Evolutionary conservation across 2,888 invertebrate genomes (phyloP), one percentile per base, ranked within the genome.

Genomic region (Vanessa cardui): DNA sequence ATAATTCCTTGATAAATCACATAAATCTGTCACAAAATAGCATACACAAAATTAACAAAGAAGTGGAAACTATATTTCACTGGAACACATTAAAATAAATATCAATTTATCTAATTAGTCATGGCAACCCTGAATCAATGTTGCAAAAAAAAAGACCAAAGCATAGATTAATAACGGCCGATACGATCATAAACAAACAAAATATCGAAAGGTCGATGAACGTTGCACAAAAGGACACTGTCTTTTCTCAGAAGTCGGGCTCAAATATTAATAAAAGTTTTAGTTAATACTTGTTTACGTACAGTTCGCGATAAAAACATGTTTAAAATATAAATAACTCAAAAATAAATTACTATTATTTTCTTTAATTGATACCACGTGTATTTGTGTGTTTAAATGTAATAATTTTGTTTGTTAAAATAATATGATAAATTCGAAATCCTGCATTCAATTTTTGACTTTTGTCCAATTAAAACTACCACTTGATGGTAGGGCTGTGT

Each of bases 161-260:
- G 58, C 73, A 74, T 74, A 77, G 74, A 75, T 72, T 68, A 71
- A 73, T 73, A 69, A 68, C 69, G 44, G 18, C 56, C 49, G 66
- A 49, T 45, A 52, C 50, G 58, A 60, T 31, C 77, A 80, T 81
- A 86, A 83, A 83, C 80, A 83, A 87, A 82, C 76, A 81, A 79
- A 83, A 82, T 80, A 78, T 26, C 75, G 73, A 72, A 80, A 80
- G 90, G 87, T 90, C 88, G 80, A 79, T 76, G 89, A 70, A 75
- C 89, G 72, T 75, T 74, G 76, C 76, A 78, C 77, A 75, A 80
- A 83, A 84, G 88, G 84, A 88, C 90, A 85, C 84, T 84, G 89
- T 84, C 86, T 85, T 80, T 89, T 90, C 90, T 82, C 76, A 80
- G 90, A 89, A 90, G 78, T 76, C 78, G 80, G 79, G 77, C 79